These are phyloP conservation scores for Bostrychus sinensis DNA, from an alignment of 2,113 vertebrate genomes.

Conservation along the genomic window DNA sequence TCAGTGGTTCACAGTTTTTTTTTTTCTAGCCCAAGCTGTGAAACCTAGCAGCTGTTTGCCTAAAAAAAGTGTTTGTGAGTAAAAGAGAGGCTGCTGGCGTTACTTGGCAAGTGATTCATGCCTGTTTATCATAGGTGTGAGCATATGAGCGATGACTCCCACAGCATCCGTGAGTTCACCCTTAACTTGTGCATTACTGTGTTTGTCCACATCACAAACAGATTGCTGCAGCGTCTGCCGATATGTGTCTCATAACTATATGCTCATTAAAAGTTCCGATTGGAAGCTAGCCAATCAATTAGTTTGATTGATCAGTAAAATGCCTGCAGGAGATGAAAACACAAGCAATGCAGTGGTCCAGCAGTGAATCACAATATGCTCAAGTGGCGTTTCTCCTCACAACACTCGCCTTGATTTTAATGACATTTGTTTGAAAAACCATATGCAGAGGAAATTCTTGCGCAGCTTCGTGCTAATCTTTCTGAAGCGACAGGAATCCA, in stretches of 20 bases:
- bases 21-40: slow-evolving; percentile 67
- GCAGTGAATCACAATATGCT: slow-evolving; percentile 50
- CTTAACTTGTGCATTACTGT: slow-evolving; percentile 21
- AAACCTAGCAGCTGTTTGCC: slow-evolving; percentile 73
- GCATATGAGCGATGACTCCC: slow-evolving; percentile 19
- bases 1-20: slow-evolving; percentile 59
- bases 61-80: slow-evolving; percentile 32
- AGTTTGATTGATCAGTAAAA: slow-evolving; percentile 67
- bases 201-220: slow-evolving; percentile 16
- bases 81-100: background rate
- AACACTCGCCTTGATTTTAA: slow-evolving; percentile 53
- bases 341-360: slow-evolving; percentile 20
- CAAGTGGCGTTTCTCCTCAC: slow-evolving; percentile 47
- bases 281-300: slow-evolving; percentile 67
- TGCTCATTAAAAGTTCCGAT: slow-evolving; percentile 57
- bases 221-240: slow-evolving; percentile 33
- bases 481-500: slow-evolving; percentile 51
- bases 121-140: slow-evolving; percentile 17
- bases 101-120: slow-evolving; percentile 4
- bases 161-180: slow-evolving; percentile 11
- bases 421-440: slow-evolving; percentile 66
- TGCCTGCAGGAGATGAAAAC: slow-evolving; percentile 50
- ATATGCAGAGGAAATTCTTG: slow-evolving; percentile 57
- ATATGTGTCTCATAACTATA: slow-evolving; percentile 48
- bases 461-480: slow-evolving; percentile 60